Evolutionary conservation across 2,888 invertebrate genomes (phyloP).

Genomic region (Ypsolopha sequella): DNA sequence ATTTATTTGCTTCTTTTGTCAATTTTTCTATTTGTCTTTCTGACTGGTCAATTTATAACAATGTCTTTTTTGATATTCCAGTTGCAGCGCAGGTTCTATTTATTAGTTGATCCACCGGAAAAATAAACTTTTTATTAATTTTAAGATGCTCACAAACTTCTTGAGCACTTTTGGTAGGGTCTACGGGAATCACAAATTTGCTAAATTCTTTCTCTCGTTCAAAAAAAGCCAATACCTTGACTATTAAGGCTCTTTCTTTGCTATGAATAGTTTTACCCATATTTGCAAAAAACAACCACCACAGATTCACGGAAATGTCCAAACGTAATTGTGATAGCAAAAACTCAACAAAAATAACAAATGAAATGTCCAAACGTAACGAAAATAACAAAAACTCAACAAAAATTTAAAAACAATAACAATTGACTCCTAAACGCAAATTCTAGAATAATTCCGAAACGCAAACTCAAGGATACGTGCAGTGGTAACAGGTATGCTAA

Average conservation of each 20-base stretch:
- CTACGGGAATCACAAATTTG: background rate
- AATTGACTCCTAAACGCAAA: too few species aligned
- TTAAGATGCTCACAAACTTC: background rate
- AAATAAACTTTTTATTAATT: background rate
- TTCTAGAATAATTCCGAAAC: too few species aligned
- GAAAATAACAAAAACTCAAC: too few species aligned
- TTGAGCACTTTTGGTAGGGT: background rate
- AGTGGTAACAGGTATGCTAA: too few species aligned
- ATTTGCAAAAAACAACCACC: background rate
- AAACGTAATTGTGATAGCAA: too few species aligned
- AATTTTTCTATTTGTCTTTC: slow-evolving; percentile 17
- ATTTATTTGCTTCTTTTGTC: slow-evolving; percentile 11
- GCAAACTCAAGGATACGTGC: too few species aligned
- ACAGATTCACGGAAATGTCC: too few species aligned
- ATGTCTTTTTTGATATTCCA: background rate
- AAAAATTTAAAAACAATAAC: too few species aligned
- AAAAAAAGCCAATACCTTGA: slow-evolving; percentile 9
- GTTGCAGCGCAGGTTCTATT: slow-evolving; percentile 6
- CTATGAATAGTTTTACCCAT: background rate
- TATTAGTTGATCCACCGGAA: background rate
- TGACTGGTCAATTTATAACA: slow-evolving; percentile 17
- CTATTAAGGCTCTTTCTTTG: slow-evolving; percentile 6
- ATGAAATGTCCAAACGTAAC: too few species aligned
- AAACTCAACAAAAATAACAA: too few species aligned
- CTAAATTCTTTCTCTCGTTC: slow-evolving; percentile 9